Evolutionary conservation across 2,888 invertebrate species (phyloP), one percentile per base, ranked within the genome.

Genomic region (Megalurothrips usitatus): DNA sequence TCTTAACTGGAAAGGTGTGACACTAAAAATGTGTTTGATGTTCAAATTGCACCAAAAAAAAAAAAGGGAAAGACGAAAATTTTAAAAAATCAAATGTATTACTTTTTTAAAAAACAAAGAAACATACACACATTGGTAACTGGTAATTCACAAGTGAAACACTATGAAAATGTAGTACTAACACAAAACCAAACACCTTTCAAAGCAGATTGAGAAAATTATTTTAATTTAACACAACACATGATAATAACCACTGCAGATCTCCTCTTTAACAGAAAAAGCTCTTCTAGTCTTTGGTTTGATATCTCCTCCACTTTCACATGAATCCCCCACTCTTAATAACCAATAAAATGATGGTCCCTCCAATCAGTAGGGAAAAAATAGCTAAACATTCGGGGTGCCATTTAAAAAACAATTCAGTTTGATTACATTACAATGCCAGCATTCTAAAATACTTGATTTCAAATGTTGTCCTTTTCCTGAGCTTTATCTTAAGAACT

Each of bases 251-350:
- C 19, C 58, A 26, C 68, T 75, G 12, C 26, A 75, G 68, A 75
- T 75, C 68, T 26, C 68, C 68, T 75, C 68, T 26, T 23, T 12
- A 68, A 23, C 4, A 23, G 23, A 11, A 11, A 23, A 23, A 75
- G 68, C 68, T 75, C 23, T 75, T 75, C 26, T 26, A 75, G 26
- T 75, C 68, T 75, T 75, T 75, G 68, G 68, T 26, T 75, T 75
- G 2, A 1, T 75, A 75, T 26, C 12, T 26, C 9, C 26, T 75
- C 26, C 68, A 43, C 34, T 43, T 43, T 2, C 34, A 43, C 34
- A 43, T 43, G 34, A 43, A 43, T 43, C 2, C 34, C 34, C 34
- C 34, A 43, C 52, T 58, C 10, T 14, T 14, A 58, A 58, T 17
- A 14, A 58, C 19, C 58, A 58, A 58, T 58, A 19, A 58, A 12